These are phyloP conservation scores for Ianthella basta DNA, from an alignment of 37 sponge, comb jelly and placozoan species.

Conservation along the genomic window DNA sequence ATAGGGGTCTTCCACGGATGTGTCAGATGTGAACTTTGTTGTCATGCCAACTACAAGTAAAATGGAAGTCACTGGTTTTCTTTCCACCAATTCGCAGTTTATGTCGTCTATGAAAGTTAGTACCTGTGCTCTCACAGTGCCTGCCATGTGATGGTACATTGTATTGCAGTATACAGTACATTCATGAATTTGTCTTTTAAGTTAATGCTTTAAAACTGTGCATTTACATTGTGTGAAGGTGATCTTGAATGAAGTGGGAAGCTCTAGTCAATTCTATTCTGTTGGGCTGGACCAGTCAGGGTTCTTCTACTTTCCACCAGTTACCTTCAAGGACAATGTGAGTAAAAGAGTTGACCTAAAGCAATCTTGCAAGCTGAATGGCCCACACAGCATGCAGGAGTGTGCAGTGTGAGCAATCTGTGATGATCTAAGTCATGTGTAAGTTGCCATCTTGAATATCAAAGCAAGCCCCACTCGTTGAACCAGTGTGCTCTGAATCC, in stretches of 20 bases:
- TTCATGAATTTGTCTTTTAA: too few relatives aligned
- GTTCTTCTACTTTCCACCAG: constrained; percentile 13
- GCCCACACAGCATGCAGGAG: too few relatives aligned
- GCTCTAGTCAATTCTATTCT: not conserved
- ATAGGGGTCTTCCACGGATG: constrained; percentile 4
- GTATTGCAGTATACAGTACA: too few relatives aligned
- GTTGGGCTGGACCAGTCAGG: constrained; percentile 1
- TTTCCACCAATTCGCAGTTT: not conserved
- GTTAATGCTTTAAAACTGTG: too few relatives aligned
- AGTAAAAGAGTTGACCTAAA: too few relatives aligned
- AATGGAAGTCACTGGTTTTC: constrained; percentile 25
- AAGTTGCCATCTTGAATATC: too few relatives aligned
- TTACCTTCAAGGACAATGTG: constrained; percentile 17
- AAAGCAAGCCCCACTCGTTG: not conserved
- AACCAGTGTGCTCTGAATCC: not conserved
- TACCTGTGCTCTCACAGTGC: not conserved
- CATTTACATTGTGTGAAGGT: not conserved
- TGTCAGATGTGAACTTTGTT: constrained; percentile 12
- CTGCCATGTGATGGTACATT: too few relatives aligned
- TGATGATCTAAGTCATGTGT: too few relatives aligned
- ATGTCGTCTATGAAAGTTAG: not conserved
- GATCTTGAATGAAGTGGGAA: not conserved
- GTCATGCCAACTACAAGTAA: constrained; percentile 25
- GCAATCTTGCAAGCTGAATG: too few relatives aligned
- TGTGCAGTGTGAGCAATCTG: too few relatives aligned